These are phyloP conservation scores for Argyrosomus japonicus DNA, from an alignment of 2,113 vertebrate genomes.

Conservation along the genomic window DNA sequence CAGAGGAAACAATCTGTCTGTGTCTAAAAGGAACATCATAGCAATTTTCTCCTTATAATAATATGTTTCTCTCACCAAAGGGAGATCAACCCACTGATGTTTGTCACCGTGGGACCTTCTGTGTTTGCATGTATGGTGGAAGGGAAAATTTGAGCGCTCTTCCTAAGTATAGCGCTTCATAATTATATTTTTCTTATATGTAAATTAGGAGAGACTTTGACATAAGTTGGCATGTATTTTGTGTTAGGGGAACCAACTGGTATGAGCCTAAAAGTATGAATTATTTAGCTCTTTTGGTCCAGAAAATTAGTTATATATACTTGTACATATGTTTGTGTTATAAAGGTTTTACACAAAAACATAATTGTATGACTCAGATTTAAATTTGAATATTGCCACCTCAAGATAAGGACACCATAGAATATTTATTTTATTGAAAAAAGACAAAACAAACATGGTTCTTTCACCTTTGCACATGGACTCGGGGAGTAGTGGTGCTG, in stretches of 20 bases:
- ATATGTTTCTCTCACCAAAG: constrained; percentile 21
- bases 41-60: constrained; percentile 34
- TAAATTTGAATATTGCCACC: not conserved
- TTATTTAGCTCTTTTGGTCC: not conserved
- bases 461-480: too few relatives aligned
- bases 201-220: constrained; percentile 1
- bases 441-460: not conserved
- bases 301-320: not conserved
- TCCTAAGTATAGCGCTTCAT: not conserved
- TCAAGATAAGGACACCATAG: not conserved
- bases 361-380: not conserved
- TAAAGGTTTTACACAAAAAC: not conserved
- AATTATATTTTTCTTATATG: not conserved
- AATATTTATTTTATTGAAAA: not conserved
- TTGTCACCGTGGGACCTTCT: not conserved
- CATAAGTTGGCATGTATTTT: not conserved
- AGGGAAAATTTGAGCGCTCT: not conserved
- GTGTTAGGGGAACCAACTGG: not conserved
- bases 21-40: constrained; percentile 27
- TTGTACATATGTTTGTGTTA: not conserved
- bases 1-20: constrained; percentile 49
- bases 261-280: not conserved
- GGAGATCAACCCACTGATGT: constrained; percentile 18
- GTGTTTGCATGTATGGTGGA: constrained; percentile 6
- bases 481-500: too few relatives aligned